Evolutionary conservation across 2,888 invertebrate species (phyloP).

Genomic region (Drosophila longiperda): DNA sequence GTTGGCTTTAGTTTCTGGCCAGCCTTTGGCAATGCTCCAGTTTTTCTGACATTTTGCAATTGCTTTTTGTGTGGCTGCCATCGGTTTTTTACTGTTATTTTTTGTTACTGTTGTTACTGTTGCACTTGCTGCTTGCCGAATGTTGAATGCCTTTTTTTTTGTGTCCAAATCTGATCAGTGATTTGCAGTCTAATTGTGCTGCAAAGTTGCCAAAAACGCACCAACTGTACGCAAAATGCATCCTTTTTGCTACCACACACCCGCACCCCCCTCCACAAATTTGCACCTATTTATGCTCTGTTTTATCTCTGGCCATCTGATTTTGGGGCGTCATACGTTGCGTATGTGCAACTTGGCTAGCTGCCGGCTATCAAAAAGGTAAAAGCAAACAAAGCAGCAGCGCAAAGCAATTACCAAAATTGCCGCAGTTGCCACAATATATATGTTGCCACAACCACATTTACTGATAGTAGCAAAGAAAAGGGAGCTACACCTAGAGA

Average conservation of each 20-base stretch:
- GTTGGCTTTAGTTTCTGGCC: constrained; percentile 12
- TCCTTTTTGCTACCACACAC: neutral
- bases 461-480: constrained; percentile 5
- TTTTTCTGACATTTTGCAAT: constrained; percentile 69
- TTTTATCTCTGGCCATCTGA: neutral
- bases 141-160: constrained; percentile 68
- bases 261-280: neutral
- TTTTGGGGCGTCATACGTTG: constrained; percentile 12
- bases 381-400: constrained; percentile 38
- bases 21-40: constrained; percentile 70
- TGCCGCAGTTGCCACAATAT: neutral
- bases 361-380: constrained; percentile 39
- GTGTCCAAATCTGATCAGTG: constrained; percentile 69
- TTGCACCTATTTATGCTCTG: constrained; percentile 27
- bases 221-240: constrained; percentile 26
- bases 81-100: neutral
- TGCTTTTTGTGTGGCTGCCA: constrained; percentile 68
- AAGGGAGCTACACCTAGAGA: neutral
- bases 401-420: constrained; percentile 53
- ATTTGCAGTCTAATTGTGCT: constrained; percentile 80
- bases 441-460: neutral
- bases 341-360: constrained; percentile 54
- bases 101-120: constrained; percentile 7
- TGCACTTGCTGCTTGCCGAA: constrained; percentile 18
- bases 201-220: constrained; percentile 64